These are phyloP conservation scores for Thereva unica DNA, from an alignment of 2,888 invertebrate species.

Conservation along the genomic window DNA sequence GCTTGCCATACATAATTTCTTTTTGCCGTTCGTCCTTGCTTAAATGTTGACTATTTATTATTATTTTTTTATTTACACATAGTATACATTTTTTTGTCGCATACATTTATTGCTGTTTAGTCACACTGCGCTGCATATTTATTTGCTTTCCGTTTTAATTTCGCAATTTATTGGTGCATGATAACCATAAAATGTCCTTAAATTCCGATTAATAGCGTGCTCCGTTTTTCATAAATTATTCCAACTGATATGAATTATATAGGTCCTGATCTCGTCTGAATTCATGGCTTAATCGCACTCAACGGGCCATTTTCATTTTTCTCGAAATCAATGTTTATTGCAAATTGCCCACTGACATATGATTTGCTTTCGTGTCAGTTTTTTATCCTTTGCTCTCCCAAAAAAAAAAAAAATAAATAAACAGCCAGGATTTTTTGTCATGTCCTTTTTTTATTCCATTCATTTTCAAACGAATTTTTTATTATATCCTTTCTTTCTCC, in stretches of 20 bases:
- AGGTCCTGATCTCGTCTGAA: too few relatives aligned
- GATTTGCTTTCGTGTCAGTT: too few relatives aligned
- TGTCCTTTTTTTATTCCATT: background rate
- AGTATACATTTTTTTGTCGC: too few relatives aligned
- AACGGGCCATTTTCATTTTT: too few relatives aligned
- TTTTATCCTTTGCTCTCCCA: too few relatives aligned
- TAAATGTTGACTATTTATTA: constrained; percentile 15
- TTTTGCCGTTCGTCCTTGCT: background rate
- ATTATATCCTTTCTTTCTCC: background rate
- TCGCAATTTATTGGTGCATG: constrained; percentile 16
- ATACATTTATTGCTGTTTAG: too few relatives aligned
- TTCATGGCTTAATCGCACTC: too few relatives aligned
- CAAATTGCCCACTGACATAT: too few relatives aligned
- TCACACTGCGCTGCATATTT: background rate
- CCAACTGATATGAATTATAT: too few relatives aligned
- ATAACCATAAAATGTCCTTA: constrained; percentile 17
- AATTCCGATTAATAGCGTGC: background rate
- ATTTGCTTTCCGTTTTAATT: constrained; percentile 17
- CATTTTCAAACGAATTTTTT: background rate
- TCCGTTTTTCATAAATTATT: too few relatives aligned
- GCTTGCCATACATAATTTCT: constrained; percentile 7
- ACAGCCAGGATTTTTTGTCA: background rate
- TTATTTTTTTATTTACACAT: constrained; percentile 22
- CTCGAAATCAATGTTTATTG: too few relatives aligned
- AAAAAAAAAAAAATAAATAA: too few relatives aligned